These are phyloP conservation scores for Phyllotreta striolata DNA, from an alignment of 2,888 invertebrate genomes.

Conservation along the genomic window DNA sequence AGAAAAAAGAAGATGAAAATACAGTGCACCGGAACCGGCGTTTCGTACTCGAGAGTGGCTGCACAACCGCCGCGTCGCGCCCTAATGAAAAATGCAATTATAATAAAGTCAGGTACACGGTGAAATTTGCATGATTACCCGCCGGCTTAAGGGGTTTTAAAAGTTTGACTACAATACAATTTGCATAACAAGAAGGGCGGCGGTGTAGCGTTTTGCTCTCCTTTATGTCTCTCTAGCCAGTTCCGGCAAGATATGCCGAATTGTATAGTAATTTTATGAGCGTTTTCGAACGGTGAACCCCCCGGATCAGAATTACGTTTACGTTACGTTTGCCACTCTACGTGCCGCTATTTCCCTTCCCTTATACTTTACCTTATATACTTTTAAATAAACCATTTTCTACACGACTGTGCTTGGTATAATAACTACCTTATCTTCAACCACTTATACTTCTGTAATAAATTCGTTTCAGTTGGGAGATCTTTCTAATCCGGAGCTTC, in stretches of 20 bases:
- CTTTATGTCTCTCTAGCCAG: conserved; percentile 57
- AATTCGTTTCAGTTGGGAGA: conserved; percentile 83
- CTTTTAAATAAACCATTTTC: too few species aligned
- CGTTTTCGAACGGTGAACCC: conserved; percentile 49
- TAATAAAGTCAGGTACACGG: conserved; percentile 52
- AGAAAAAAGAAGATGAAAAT: too few species aligned
- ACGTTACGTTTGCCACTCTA: conserved; percentile 36
- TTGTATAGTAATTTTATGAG: conserved; percentile 56
- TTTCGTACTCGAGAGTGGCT: conserved; percentile 20
- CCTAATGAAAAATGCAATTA: conserved; percentile 53
- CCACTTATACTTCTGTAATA: conserved; percentile 1
- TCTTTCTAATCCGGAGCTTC: conserved; percentile 88
- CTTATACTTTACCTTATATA: too few species aligned
- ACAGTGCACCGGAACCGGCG: too few species aligned
- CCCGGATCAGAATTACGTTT: conserved; percentile 47
- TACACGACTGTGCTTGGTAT: too few species aligned
- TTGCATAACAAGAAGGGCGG: conserved; percentile 59
- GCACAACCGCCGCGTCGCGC: conserved; percentile 31
- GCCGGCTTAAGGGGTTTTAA: conserved; percentile 59
- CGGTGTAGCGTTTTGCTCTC: conserved; percentile 52
- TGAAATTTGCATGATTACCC: conserved; percentile 54
- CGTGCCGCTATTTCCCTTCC: background rate
- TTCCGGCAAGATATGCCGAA: conserved; percentile 53
- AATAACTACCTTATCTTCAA: conserved; percentile 4
- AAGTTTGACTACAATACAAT: conserved; percentile 61